phyloP scores from a whole-genome alignment of 1,140 invertebrate species.

The Drosophila ficusphila region DNA sequence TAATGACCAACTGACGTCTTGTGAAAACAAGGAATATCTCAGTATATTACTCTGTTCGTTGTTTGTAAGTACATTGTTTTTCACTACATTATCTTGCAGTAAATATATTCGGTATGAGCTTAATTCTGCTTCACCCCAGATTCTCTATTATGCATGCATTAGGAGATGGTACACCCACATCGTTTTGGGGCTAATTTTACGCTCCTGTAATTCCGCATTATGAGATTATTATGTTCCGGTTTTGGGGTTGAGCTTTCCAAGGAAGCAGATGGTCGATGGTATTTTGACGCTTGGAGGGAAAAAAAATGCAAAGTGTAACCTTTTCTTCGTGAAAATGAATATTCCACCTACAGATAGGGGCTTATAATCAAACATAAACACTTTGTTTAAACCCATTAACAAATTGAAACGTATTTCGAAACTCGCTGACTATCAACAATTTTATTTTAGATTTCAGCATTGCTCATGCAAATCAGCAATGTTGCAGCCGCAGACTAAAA shows the following conservation, averaged over 20 bases:
- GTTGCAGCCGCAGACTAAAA: constrained; percentile 7
- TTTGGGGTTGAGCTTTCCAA: neutral
- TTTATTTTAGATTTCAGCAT: constrained; percentile 3
- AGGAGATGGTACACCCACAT: constrained; percentile 11
- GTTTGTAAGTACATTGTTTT: too few species aligned
- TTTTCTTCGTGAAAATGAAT: constrained; percentile 14
- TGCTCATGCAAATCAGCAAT: constrained; percentile 23
- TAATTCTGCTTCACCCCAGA: constrained; percentile 48
- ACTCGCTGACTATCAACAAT: neutral
- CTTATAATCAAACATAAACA: neutral
- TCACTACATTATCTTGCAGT: too few species aligned
- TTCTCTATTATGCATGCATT: constrained; percentile 33
- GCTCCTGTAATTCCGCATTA: constrained; percentile 71
- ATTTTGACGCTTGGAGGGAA: constrained; percentile 14
- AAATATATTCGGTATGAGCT: constrained; percentile 23
- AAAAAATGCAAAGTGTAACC: constrained; percentile 27
- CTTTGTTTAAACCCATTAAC: constrained; percentile 4
- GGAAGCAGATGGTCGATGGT: constrained; percentile 3
- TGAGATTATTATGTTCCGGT: constrained; percentile 49
- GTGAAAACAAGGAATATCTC: neutral
- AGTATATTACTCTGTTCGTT: too few species aligned
- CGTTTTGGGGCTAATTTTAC: constrained; percentile 65
- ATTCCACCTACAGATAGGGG: neutral
- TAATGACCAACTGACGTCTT: constrained; percentile 11
- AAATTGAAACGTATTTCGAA: neutral